phyloP scores from a whole-genome alignment of 2,888 invertebrate species.

The Pyrgus malvae region DNA sequence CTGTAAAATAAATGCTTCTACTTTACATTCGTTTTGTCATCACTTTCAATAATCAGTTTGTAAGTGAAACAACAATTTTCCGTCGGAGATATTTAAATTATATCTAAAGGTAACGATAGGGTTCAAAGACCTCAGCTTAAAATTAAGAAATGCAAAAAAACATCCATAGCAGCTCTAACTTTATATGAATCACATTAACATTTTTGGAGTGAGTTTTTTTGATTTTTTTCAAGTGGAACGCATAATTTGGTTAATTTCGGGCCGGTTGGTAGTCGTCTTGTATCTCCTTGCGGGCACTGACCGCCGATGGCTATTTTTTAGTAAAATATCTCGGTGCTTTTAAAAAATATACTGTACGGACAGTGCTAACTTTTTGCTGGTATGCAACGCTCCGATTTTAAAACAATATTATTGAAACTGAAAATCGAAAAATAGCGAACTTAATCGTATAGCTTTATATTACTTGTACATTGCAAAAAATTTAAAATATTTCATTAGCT shows the following conservation, averaged over 20 bases:
- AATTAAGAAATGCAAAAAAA: neutral
- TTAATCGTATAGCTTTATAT: no score
- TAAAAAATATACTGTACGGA: constrained; percentile 6
- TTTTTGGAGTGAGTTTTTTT: constrained; percentile 7
- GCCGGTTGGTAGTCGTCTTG: constrained; percentile 7
- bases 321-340: constrained; percentile 1
- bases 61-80: no score
- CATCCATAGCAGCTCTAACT: neutral
- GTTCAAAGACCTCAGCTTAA: neutral
- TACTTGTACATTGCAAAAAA: no score
- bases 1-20: no score
- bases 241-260: constrained; percentile 26
- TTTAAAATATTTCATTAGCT: no score
- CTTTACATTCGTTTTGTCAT: no score
- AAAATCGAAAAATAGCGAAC: neutral
- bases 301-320: constrained; percentile 2
- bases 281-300: constrained; percentile 1
- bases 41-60: no score
- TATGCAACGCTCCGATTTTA: neutral
- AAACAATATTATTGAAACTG: neutral
- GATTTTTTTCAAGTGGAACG: constrained; percentile 12
- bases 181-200: constrained; percentile 13
- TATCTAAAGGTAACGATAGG: neutral
- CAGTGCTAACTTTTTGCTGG: neutral
- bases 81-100: no score